Percentiles rank a stretch among this genome's conserved stretches.
Conservation (phyloP, 2,113 vertebrate genomes). For the Pachyramphus minor region DNA sequence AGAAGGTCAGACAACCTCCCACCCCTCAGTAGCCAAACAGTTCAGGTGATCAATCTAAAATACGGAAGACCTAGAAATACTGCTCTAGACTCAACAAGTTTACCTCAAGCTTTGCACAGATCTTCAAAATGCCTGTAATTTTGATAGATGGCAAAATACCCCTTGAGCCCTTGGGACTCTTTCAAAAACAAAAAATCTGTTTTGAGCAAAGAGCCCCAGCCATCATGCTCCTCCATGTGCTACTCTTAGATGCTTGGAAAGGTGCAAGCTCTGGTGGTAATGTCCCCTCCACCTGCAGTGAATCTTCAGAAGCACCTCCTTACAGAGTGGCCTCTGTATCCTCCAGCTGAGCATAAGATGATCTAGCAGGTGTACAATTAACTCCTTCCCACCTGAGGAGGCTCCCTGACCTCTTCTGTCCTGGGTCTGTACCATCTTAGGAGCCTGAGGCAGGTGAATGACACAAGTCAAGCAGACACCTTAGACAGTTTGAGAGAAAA, state of each 20-base stretch:
- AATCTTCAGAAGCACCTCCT: background rate
- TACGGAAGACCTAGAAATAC: background rate
- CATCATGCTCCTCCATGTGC: background rate
- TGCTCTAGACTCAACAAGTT: background rate
- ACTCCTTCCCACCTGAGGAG: background rate
- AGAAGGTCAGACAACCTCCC: background rate
- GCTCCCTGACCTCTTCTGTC: background rate
- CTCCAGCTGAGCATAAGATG: background rate
- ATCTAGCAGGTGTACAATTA: background rate
- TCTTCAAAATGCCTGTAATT: background rate
- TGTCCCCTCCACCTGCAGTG: background rate
- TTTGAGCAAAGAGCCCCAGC: background rate
- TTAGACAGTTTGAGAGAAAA: background rate
- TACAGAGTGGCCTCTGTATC: background rate
- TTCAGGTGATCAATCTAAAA: background rate
- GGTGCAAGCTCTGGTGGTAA: background rate
- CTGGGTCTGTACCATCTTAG: background rate
- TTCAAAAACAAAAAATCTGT: background rate
- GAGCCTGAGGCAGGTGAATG: background rate
- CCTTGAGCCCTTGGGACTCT: background rate
- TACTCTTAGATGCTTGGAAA: background rate
- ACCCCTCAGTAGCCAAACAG: background rate
- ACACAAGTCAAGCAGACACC: background rate
- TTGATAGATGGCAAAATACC: background rate
- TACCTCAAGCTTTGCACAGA: background rate